Evolutionary conservation across 2,113 vertebrate genomes (phyloP), one percentile per base, ranked within the genome.

Genomic region (Plestiodon gilberti): DNA sequence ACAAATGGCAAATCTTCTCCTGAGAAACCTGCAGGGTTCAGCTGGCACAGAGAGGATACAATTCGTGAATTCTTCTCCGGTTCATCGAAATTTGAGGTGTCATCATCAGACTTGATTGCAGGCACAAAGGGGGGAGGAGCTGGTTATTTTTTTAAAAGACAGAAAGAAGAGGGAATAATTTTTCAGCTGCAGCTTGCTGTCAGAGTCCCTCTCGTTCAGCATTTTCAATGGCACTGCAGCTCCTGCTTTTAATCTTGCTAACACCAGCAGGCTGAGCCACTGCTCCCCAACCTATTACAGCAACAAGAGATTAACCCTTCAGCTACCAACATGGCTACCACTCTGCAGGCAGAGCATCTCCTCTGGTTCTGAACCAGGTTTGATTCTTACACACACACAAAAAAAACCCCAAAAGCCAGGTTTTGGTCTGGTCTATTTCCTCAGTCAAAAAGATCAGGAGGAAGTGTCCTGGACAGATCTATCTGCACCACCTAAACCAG

Each of bases 101-200:
- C 99, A 99, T 99, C 98, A 92, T 98, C 97, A 96, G 97, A 97
- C 95, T 96, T 96, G 96, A 97, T 96, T 92, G 97, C 97, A 95
- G 97, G 98, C 95, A 97, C 95, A 96, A 99, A 99, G 93, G 97
- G 92, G 96, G 99, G 97, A 98, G 98, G 97, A 98, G 97, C 96
- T 97, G 98, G 97, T 95, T 59, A 11, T 15, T 30, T 30, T 62
- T 83, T 95, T 91, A 95, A 96, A 95, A 62, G 43, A 8, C 28
- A 94, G 96, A 96, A 96, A 92, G 95, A 94, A 96, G 94, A 96
- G 96, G 94, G 90, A 90, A 89, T 86, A 93, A 92, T n/a, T n/a
- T n/a, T n/a, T 96, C 93, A 94, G 95, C 92, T 92, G 93, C 96
- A 93, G 96, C 94, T 96, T 94, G 73, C 94, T 95, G 95, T 91